phyloP scores from a whole-genome alignment of 2,888 invertebrate species.

The Dicyrtoma fusca region DNA sequence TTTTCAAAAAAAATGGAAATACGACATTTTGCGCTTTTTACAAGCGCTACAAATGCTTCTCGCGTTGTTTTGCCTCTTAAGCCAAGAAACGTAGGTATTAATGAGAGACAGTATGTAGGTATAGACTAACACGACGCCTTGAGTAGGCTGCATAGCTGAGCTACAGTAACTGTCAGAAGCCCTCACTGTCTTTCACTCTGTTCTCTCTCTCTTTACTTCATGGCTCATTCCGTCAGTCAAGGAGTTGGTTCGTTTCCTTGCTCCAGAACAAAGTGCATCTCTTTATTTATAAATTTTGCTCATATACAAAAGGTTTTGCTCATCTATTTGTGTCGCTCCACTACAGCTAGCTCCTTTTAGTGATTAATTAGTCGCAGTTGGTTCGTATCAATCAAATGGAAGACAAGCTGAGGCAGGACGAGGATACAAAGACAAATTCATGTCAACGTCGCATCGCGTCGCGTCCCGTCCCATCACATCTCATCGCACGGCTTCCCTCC shows the following conservation, averaged over 20 bases:
- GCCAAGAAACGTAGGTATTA: no score
- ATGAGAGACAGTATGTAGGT: no score
- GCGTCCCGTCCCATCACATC: constrained; percentile 10
- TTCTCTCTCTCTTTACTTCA: not conserved
- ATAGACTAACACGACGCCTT: no score
- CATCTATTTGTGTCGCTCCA: constrained; percentile 34
- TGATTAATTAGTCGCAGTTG: constrained; percentile 42
- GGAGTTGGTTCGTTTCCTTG: constrained; percentile 12
- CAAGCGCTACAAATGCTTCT: no score
- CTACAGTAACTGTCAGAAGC: no score
- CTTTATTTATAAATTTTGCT: constrained; percentile 33
- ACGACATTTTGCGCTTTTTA: no score
- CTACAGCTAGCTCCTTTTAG: constrained; percentile 23
- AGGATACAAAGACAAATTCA: constrained; percentile 39
- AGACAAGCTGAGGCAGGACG: constrained; percentile 31
- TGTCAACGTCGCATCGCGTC: constrained; percentile 35
- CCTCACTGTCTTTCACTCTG: not conserved
- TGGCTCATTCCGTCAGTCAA: constrained; percentile 24
- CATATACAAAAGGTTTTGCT: constrained; percentile 7
- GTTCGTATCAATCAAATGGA: constrained; percentile 38
- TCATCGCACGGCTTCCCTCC: not conserved
- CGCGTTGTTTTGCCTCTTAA: no score
- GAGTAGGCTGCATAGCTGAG: no score
- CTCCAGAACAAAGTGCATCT: constrained; percentile 26
- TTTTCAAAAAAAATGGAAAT: no score